Evolutionary conservation across 2,888 invertebrate genomes (phyloP).

Genomic region (Drosophila mayaguana): DNA sequence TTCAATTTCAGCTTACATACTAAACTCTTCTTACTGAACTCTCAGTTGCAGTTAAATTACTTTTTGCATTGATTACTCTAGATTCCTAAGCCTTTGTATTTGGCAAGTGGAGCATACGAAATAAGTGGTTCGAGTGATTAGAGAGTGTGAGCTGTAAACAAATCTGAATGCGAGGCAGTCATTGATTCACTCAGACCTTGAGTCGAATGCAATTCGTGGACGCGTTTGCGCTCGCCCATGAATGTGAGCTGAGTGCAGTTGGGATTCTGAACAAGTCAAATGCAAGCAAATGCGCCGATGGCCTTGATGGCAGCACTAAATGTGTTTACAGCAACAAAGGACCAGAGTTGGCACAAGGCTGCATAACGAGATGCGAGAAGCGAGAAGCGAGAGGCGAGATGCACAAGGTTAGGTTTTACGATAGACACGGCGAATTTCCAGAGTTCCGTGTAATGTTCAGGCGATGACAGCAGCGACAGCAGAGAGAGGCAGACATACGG

Average conservation of each 20-base stretch:
- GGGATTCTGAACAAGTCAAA: conserved; percentile 67
- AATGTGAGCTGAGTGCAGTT: conserved; percentile 41
- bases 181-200: conserved; percentile 25
- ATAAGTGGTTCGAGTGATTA: background rate
- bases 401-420: conserved; percentile 71
- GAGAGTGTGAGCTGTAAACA: background rate
- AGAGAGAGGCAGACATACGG: background rate
- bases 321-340: conserved; percentile 59
- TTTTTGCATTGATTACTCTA: background rate
- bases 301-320: conserved; percentile 75
- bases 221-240: conserved; percentile 40
- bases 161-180: conserved; percentile 16
- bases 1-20: too few relatives aligned
- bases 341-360: conserved; percentile 32
- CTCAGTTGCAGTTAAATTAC: background rate
- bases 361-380: conserved; percentile 23
- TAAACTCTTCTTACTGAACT: too few relatives aligned
- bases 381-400: background rate
- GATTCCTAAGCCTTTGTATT: background rate
- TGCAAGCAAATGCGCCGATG: conserved; percentile 54
- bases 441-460: conserved; percentile 60
- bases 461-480: conserved; percentile 25
- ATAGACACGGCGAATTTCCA: conserved; percentile 58
- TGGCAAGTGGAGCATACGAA: background rate
- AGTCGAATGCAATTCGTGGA: conserved; percentile 11